phyloP scores from a whole-genome alignment of 2,888 invertebrate genomes.

The Ethmia dodecea region DNA sequence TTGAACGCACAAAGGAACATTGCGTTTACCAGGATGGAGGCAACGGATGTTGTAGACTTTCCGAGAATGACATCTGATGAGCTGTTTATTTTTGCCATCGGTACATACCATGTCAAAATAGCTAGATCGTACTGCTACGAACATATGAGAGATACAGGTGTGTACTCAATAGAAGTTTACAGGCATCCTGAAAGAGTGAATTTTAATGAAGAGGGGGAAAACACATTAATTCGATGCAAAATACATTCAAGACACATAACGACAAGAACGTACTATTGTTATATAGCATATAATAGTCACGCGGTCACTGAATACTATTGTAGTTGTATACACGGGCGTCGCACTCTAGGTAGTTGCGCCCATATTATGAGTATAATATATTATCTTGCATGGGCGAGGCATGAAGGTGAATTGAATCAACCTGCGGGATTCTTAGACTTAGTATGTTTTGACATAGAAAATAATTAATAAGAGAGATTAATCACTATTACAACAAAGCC shows the following conservation, averaged over 20 bases:
- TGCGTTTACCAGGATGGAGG: constrained; percentile 1
- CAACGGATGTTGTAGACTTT: constrained; percentile 5
- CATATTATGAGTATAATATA: constrained; percentile 10
- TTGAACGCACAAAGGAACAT: constrained; percentile 1
- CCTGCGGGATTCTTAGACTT: constrained; percentile 9
- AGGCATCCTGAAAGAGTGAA: constrained; percentile 5
- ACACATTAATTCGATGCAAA: constrained; percentile 5
- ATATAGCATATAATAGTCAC: constrained; percentile 7
- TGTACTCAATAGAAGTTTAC: constrained; percentile 7
- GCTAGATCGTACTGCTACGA: constrained; percentile 15
- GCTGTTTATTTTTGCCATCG: constrained; percentile 5
- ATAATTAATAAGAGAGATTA: no score
- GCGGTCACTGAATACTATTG: constrained; percentile 7
- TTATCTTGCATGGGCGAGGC: constrained; percentile 8
- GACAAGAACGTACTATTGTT: constrained; percentile 11
- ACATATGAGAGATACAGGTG: constrained; percentile 10
- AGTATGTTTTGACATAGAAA: not conserved
- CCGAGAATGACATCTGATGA: constrained; percentile 7
- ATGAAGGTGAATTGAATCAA: constrained; percentile 3
- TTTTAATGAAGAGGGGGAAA: not conserved
- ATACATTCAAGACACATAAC: constrained; percentile 10
- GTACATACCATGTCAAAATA: constrained; percentile 6
- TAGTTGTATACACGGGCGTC: constrained; percentile 9
- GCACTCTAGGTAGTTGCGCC: constrained; percentile 9
- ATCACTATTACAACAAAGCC: not conserved